Evolutionary conservation across 30 jellyfish, hydroid and myxozoan genomes (phyloP).

Genomic region (Aurelia aurita complex sp. Pacific): DNA sequence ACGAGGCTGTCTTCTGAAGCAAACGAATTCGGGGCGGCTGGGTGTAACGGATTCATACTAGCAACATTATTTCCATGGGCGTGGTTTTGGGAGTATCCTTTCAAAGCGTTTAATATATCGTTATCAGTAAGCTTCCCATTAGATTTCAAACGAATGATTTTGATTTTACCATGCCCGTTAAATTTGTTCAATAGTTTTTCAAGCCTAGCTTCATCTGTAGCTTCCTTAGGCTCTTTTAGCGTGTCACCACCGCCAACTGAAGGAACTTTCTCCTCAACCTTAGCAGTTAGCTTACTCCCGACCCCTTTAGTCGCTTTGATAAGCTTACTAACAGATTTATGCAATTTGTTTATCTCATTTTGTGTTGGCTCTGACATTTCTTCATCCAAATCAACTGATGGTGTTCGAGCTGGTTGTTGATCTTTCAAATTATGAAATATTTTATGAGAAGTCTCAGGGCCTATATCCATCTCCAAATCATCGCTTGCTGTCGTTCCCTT

Average conservation of each 20-base stretch:
- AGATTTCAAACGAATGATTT: constrained; percentile 41
- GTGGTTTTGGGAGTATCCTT: constrained; percentile 13
- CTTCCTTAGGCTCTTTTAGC: neutral
- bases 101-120: constrained; percentile 40
- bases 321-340: constrained; percentile 33
- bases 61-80: constrained; percentile 7
- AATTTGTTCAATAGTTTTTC: constrained; percentile 17
- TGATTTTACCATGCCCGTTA: constrained; percentile 28
- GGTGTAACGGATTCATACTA: neutral
- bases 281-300: neutral
- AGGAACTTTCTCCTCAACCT: neutral
- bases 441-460: constrained; percentile 44
- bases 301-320: constrained; percentile 43
- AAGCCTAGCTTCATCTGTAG: constrained; percentile 7
- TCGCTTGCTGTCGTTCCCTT: constrained; percentile 20
- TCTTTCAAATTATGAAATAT: constrained; percentile 35
- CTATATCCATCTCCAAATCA: constrained; percentile 32
- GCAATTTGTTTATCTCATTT: constrained; percentile 30
- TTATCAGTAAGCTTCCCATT: constrained; percentile 28
- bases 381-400: constrained; percentile 27
- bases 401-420: constrained; percentile 6
- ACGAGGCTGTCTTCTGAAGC: constrained; percentile 10
- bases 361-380: constrained; percentile 45
- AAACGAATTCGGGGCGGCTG: neutral
- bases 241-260: neutral